These are phyloP conservation scores for Spongilla lacustris DNA, from an alignment of 37 sponge, comb jelly and placozoan genomes.

Conservation along the genomic window DNA sequence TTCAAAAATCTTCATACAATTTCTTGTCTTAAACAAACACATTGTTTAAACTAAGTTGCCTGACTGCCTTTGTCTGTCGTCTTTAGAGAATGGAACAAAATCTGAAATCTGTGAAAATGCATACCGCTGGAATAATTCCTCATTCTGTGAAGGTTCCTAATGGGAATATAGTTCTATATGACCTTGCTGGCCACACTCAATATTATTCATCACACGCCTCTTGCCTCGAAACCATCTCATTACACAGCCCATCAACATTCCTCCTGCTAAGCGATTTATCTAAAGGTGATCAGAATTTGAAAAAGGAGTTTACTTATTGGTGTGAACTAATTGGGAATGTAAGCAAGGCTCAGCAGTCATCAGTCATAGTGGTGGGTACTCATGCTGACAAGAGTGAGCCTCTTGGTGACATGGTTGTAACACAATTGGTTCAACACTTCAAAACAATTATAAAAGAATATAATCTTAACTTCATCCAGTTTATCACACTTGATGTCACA, in stretches of 20 bases:
- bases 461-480: too few species aligned
- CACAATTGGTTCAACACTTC: too few species aligned
- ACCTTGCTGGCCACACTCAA: slow-evolving; percentile 40
- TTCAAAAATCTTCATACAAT: too few species aligned
- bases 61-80: too few species aligned
- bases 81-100: too few species aligned
- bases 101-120: too few species aligned
- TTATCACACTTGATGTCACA: too few species aligned
- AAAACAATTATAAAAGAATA: too few species aligned
- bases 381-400: slow-evolving; percentile 5
- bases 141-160: neutral
- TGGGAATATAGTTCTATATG: slow-evolving; percentile 18
- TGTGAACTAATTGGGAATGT: neutral
- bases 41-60: too few species aligned
- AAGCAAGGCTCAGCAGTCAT: neutral
- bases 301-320: slow-evolving; percentile 14
- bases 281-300: slow-evolving; percentile 9
- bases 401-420: too few species aligned
- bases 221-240: slow-evolving; percentile 9
- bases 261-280: slow-evolving; percentile 31
- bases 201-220: slow-evolving; percentile 30
- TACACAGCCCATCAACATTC: slow-evolving; percentile 11
- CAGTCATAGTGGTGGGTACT: slow-evolving; percentile 34
- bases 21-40: too few species aligned
- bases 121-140: slow-evolving; percentile 48